Percentiles rank a stretch among this genome's conserved stretches.
These are phyloP conservation scores for Penaeus japonicus DNA, from an alignment of 1,140 invertebrate genomes.

Conservation along the genomic window DNA sequence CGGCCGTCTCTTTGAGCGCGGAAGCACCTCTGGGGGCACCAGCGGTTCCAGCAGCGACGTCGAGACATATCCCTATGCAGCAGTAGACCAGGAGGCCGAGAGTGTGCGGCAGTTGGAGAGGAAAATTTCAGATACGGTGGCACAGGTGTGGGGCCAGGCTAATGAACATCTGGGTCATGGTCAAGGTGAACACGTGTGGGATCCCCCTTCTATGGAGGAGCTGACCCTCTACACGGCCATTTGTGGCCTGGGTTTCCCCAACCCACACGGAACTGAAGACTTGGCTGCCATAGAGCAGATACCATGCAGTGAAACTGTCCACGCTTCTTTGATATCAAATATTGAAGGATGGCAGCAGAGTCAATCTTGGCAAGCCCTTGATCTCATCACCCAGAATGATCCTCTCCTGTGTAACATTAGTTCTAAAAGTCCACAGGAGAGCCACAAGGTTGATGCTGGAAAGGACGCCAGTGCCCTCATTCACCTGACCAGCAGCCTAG, in stretches of 20 bases:
- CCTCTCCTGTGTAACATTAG: constrained; percentile 31
- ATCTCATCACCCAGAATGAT: constrained; percentile 2
- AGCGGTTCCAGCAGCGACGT: constrained; percentile 44
- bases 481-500: constrained; percentile 24
- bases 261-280: background rate
- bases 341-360: constrained; percentile 32
- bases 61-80: constrained; percentile 11
- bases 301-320: background rate
- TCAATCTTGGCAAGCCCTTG: constrained; percentile 6
- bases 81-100: constrained; percentile 25
- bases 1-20: constrained; percentile 34
- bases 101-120: constrained; percentile 44
- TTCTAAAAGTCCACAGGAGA: constrained; percentile 20
- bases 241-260: constrained; percentile 33
- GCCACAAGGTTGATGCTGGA: constrained; percentile 13
- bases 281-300: background rate
- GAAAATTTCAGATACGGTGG: constrained; percentile 39
- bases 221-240: constrained; percentile 29
- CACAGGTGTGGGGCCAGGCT: constrained; percentile 47
- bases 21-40: constrained; percentile 34
- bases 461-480: constrained; percentile 16
- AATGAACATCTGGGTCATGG: constrained; percentile 28
- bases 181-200: constrained; percentile 46
- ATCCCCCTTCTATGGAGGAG: constrained; percentile 37
- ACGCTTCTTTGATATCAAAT: background rate